Evolutionary conservation across 2,797 vertebrate species (phyloP).

Genomic region (Clamator glandarius): DNA sequence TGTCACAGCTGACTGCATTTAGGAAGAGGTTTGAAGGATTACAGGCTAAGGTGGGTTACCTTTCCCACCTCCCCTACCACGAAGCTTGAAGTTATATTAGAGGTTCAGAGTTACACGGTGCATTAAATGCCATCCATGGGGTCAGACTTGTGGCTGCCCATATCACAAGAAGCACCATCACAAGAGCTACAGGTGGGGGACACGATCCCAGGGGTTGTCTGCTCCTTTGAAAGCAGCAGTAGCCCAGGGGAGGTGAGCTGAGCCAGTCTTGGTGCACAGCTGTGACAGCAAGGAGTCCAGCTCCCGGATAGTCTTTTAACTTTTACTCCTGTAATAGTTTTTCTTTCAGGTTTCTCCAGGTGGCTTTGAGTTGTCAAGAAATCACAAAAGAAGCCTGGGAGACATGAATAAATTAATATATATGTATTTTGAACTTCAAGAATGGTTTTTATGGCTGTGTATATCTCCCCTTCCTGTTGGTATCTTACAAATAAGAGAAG

Average conservation of each 20-base stretch:
- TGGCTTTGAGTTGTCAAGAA: neutral
- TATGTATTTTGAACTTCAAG: neutral
- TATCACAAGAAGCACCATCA: neutral
- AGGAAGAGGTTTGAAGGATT: neutral
- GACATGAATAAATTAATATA: neutral
- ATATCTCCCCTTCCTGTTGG: neutral
- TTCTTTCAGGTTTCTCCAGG: neutral
- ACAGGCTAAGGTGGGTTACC: neutral
- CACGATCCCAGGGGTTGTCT: neutral
- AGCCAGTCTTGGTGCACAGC: neutral
- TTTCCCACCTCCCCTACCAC: neutral
- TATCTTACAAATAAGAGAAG: neutral
- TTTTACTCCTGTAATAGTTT: neutral
- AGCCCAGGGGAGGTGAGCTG: accelerated
- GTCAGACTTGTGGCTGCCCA: neutral
- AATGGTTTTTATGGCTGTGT: neutral
- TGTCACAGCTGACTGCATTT: neutral
- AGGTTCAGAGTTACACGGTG: neutral
- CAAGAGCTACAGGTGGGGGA: neutral
- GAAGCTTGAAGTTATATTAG: neutral
- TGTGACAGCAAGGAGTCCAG: neutral
- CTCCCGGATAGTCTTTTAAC: neutral
- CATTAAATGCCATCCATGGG: accelerated
- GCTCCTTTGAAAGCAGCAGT: neutral
- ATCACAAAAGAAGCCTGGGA: neutral